Conservation (phyloP, 2,113 vertebrate genomes). For the Hemiscyllium ocellatum region DNA sequence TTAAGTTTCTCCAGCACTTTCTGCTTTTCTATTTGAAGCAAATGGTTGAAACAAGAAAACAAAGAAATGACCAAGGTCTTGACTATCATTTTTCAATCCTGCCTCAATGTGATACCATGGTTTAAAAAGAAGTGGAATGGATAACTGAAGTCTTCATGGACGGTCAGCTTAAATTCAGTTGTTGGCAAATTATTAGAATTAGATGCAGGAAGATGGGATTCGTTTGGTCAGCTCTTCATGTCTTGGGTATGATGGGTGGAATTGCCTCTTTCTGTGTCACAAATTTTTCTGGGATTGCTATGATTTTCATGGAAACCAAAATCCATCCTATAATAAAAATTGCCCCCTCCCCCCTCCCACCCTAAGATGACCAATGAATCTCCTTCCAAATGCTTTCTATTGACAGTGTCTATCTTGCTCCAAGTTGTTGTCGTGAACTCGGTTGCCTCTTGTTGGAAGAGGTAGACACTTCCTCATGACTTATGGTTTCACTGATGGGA, state of each 20-base stretch:
- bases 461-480: not conserved
- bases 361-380: not conserved
- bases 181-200: too few species aligned
- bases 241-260: too few species aligned
- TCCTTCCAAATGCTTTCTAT: not conserved
- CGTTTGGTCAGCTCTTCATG: too few species aligned
- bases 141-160: not conserved
- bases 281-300: too few species aligned
- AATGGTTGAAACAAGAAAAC: not conserved
- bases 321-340: not conserved
- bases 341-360: not conserved
- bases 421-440: not conserved
- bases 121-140: not conserved
- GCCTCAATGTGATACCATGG: not conserved
- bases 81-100: not conserved
- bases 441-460: not conserved
- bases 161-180: not conserved
- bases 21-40: not conserved
- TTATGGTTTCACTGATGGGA: not conserved
- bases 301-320: too few species aligned
- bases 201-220: too few species aligned
- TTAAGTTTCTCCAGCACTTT: too few species aligned
- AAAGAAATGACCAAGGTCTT: not conserved
- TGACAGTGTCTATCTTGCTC: not conserved
- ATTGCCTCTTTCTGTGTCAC: too few species aligned